These are phyloP conservation scores for Rhyzopertha dominica DNA, from an alignment of 1,140 invertebrate genomes.

Conservation along the genomic window DNA sequence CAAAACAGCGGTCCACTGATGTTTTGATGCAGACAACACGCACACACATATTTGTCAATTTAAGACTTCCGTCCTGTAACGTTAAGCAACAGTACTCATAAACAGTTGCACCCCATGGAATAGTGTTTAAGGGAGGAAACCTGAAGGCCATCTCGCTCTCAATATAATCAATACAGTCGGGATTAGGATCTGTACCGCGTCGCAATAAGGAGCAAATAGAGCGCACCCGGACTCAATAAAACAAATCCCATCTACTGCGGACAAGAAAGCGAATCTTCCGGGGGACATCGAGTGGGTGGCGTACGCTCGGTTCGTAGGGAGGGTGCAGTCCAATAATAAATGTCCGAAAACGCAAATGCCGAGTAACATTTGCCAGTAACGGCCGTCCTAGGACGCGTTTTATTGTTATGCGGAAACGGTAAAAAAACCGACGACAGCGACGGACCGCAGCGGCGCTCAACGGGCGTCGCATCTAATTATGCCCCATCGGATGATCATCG, in stretches of 20 bases:
- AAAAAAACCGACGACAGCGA: slow-evolving; percentile 43
- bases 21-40: no score
- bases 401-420: slow-evolving; percentile 46
- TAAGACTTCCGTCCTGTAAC: no score
- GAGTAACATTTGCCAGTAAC: slow-evolving; percentile 45
- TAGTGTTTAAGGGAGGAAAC: no score
- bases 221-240: slow-evolving; percentile 37
- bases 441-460: slow-evolving; percentile 22
- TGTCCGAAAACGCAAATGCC: slow-evolving; percentile 44
- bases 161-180: slow-evolving; percentile 30
- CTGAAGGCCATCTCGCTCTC: no score
- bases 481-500: slow-evolving; percentile 26
- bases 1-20: no score
- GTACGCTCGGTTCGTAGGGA: neutral
- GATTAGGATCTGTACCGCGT: slow-evolving; percentile 31
- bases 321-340: slow-evolving; percentile 34
- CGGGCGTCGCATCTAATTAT: slow-evolving; percentile 42
- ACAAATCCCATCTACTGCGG: slow-evolving; percentile 37
- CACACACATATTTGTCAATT: no score
- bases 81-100: no score
- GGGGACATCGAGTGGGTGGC: no score
- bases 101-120: no score
- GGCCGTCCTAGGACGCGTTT: slow-evolving; percentile 36
- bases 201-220: slow-evolving; percentile 41
- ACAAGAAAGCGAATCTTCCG: slow-evolving; percentile 11